phyloP scores from a whole-genome alignment of 2,888 invertebrate species.

The Eristalis tenax region DNA sequence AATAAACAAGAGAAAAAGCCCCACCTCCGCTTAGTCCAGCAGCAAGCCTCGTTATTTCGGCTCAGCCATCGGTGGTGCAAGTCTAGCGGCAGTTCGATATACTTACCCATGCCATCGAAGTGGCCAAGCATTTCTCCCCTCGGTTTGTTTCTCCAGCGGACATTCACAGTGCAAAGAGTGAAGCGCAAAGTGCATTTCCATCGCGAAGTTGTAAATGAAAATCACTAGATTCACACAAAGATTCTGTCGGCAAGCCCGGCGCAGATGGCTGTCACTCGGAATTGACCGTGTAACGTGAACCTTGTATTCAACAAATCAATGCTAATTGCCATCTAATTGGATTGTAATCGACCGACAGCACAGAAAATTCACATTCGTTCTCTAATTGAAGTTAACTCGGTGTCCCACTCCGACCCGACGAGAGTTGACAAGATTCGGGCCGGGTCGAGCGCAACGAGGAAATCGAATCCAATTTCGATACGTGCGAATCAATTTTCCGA shows the following conservation, averaged over 20 bases:
- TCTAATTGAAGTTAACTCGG: conserved; percentile 29
- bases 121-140: not conserved
- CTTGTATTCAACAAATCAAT: conserved; percentile 12
- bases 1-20: conserved; percentile 14
- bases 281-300: not conserved
- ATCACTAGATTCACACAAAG: not conserved
- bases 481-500: too few species aligned
- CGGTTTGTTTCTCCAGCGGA: not conserved
- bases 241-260: not conserved
- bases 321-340: conserved; percentile 42
- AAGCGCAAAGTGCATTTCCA: not conserved
- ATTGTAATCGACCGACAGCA: conserved; percentile 9
- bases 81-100: not conserved
- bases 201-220: conserved; percentile 38
- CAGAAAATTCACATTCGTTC: conserved; percentile 5
- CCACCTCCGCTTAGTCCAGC: not conserved
- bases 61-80: not conserved
- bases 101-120: not conserved
- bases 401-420: not conserved
- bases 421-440: not conserved
- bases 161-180: not conserved
- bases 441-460: not conserved
- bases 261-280: conserved; percentile 31
- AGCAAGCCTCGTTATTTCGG: not conserved
- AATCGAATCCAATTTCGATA: not conserved